phyloP scores from a whole-genome alignment of 2,797 vertebrate genomes.

The Propithecus perrieri region DNA sequence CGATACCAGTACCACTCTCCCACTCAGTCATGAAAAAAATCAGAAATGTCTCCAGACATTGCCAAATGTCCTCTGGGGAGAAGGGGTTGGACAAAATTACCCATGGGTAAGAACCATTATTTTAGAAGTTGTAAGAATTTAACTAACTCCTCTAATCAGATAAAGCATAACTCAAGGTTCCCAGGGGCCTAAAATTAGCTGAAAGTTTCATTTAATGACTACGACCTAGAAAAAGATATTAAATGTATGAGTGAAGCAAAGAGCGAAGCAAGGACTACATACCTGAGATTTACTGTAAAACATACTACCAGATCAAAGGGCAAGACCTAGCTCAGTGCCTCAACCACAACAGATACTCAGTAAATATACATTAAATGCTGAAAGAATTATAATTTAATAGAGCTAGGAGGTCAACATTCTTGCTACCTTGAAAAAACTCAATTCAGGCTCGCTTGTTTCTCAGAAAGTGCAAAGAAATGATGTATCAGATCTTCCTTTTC shows the following conservation, averaged over 20 bases:
- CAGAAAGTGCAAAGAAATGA: background rate
- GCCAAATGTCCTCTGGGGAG: background rate
- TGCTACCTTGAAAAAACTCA: background rate
- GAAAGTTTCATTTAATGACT: background rate
- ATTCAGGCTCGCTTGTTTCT: background rate
- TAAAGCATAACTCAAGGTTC: background rate
- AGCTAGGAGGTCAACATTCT: background rate
- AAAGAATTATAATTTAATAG: background rate
- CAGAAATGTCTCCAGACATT: background rate
- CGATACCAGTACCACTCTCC: background rate
- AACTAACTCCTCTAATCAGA: slow-evolving; percentile 18
- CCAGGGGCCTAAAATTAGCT: slow-evolving; percentile 26
- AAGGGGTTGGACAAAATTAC: background rate
- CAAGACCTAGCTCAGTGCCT: background rate
- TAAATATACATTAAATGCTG: background rate
- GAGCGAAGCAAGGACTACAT: background rate
- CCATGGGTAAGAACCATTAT: background rate
- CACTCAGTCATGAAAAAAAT: background rate
- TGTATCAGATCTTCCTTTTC: background rate
- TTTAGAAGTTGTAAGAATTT: slow-evolving; percentile 14
- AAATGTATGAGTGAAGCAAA: background rate
- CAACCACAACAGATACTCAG: background rate
- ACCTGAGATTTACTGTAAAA: slow-evolving; percentile 3
- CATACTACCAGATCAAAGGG: background rate
- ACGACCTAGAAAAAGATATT: background rate